These are phyloP conservation scores for Atlantisia rogersi DNA, from an alignment of 2,113 vertebrate species.

Conservation along the genomic window DNA sequence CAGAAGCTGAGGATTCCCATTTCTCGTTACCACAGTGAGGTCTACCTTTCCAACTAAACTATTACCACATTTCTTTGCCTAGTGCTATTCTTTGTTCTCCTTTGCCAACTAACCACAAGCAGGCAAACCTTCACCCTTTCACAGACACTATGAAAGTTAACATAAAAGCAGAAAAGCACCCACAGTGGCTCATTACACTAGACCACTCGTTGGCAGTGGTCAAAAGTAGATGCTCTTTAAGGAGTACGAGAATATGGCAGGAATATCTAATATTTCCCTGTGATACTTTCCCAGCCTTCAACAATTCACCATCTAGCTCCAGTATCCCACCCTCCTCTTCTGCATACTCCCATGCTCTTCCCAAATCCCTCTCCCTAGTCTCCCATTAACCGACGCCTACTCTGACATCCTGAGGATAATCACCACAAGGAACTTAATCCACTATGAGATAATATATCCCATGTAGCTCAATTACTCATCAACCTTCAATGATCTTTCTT, in stretches of 20 bases:
- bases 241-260: neutral
- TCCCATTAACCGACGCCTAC: neutral
- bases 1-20: neutral
- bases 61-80: neutral
- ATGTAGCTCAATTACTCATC: neutral
- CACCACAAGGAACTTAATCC: neutral
- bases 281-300: neutral
- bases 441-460: neutral
- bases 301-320: neutral
- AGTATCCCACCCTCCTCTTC: neutral
- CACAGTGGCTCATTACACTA: neutral
- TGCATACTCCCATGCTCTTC: neutral
- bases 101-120: neutral
- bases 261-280: neutral
- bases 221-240: neutral
- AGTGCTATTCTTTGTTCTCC: neutral
- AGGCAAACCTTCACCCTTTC: neutral
- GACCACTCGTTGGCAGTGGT: neutral
- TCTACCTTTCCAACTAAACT: neutral
- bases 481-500: neutral
- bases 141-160: neutral
- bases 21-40: neutral
- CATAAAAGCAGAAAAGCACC: neutral
- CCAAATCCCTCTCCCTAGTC: neutral
- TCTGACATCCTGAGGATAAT: conserved; percentile 11